phyloP scores from a whole-genome alignment of 1,140 invertebrate genomes.

The Pollicipes pollicipes region DNA sequence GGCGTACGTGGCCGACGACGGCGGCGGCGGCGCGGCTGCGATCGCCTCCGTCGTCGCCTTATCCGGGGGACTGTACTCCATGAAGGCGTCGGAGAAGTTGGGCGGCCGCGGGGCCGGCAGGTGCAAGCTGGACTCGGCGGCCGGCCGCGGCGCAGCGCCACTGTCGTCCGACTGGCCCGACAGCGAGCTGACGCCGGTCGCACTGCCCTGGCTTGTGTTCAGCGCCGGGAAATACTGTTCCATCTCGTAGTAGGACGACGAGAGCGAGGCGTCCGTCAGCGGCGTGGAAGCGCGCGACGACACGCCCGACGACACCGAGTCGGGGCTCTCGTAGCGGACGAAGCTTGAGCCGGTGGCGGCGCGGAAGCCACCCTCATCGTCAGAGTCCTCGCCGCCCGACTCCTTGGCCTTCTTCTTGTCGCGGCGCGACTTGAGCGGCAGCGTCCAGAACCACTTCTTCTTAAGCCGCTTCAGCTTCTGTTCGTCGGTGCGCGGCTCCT shows the following conservation, averaged over 20 bases:
- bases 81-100: background rate
- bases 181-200: background rate
- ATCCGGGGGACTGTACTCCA: background rate
- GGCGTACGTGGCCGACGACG: background rate
- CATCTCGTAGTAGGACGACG: constrained; percentile 4
- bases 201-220: background rate
- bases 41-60: background rate
- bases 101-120: background rate
- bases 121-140: background rate
- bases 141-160: background rate
- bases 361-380: background rate
- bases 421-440: background rate
- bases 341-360: background rate
- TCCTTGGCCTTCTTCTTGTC: background rate
- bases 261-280: background rate
- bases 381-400: background rate
- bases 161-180: background rate
- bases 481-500: background rate
- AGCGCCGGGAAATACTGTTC: constrained; percentile 5
- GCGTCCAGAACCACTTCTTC: background rate
- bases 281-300: background rate
- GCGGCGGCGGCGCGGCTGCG: background rate
- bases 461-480: background rate
- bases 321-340: background rate
- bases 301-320: background rate